Evolutionary conservation across 2,797 vertebrate genomes (phyloP), one percentile per base, ranked within the genome.

Genomic region (Trachurus trachurus): DNA sequence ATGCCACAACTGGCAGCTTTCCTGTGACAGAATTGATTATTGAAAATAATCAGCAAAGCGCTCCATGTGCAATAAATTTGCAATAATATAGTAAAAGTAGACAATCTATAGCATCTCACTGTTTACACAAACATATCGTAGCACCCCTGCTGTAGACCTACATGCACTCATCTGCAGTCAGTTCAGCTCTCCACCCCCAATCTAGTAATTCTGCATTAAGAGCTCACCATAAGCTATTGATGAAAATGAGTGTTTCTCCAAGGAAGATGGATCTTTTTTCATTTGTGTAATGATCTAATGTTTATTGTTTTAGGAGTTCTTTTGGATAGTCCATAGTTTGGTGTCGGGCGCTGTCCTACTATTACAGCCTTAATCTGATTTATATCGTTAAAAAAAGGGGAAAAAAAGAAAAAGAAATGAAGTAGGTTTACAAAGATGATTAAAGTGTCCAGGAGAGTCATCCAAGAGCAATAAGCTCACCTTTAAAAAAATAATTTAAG

Each of bases 71-170:
- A 34, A 34, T 34, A 34, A 34, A 77, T 76, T 78, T 72, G 50
- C 71, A 89, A 68, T 71, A 67, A 74, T 74, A 82, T 62, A 77
- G n/a, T 67, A 76, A 78, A 85, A 76, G 66, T 82, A 84, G 71
- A 66, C 39, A 67, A 80, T 71, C 63, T 78, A 42, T 57, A 86
- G 53, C 74, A 85, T 78, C 34, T 75, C 49, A 66, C 52, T 69
- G 60, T 87, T 78, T 69, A 76, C 85, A 62, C 64, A 88, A 85
- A 87, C 70, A 81, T 54, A 66, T 66, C 49, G 66, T 80, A 82
- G 59, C 64, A 82, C 40, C 26, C 21, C 47, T 62, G 75, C 80
- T 76, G 40, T 54, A 75, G 76, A 50, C 64, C 76, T 61, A 81
- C 68, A 78, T 67, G 58, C 60, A 78, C 29, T 78, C 73, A 66